Conservation (phyloP, 2,888 invertebrate genomes). For the Beris chalybata region DNA sequence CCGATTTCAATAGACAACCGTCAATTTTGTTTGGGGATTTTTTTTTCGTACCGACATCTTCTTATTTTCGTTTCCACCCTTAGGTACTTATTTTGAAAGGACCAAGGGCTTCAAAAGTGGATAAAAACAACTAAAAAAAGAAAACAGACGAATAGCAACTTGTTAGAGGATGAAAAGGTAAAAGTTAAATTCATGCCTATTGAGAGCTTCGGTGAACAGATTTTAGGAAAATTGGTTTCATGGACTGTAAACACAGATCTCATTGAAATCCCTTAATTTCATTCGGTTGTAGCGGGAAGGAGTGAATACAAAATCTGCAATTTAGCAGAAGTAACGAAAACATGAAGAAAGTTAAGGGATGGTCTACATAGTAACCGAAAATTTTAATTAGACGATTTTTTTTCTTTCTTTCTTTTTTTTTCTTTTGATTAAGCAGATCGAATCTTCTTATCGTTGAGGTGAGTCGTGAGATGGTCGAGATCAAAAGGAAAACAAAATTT, state of each 20-base stretch:
- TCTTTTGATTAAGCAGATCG: too few species aligned
- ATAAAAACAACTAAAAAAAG: slow-evolving; percentile 2
- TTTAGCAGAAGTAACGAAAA: neutral
- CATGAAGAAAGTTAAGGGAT: neutral
- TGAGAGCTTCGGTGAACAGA: slow-evolving; percentile 21
- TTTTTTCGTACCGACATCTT: neutral
- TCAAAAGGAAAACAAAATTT: too few species aligned
- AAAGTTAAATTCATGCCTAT: slow-evolving; percentile 23
- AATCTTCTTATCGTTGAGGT: too few species aligned
- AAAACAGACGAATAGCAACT: neutral
- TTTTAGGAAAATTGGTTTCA: slow-evolving; percentile 31
- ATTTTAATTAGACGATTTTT: too few species aligned
- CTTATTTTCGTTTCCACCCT: neutral
- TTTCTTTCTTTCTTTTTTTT: too few species aligned
- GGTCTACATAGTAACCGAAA: neutral
- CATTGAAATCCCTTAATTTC: slow-evolving; percentile 26
- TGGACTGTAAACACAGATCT: slow-evolving; percentile 30
- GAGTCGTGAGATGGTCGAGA: too few species aligned
- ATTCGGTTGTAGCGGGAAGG: neutral
- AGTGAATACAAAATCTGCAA: too few species aligned
- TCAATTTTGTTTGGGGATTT: slow-evolving; percentile 27
- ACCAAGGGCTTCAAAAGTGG: slow-evolving; percentile 13
- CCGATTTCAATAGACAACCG: slow-evolving; percentile 31
- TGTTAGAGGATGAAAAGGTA: slow-evolving; percentile 27
- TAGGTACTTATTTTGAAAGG: neutral